Evolutionary conservation across 2,888 invertebrate species (phyloP), one percentile per base, ranked within the genome.

Genomic region (Leucoptera coffeella): DNA sequence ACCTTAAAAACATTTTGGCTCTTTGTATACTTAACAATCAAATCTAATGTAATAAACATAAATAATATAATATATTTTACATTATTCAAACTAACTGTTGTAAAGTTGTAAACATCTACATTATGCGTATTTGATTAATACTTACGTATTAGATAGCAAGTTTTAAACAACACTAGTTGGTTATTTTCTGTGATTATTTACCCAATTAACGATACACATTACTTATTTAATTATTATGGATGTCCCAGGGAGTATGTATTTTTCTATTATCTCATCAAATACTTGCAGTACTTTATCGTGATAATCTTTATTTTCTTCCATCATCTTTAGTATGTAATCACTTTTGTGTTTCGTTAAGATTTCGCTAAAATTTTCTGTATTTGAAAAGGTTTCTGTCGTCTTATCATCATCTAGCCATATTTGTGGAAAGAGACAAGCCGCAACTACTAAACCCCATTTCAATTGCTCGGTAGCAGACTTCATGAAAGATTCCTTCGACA

Each of bases 241-340:
- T n/a, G n/a, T n/a, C n/a, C n/a, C n/a, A n/a, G n/a, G n/a, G n/a
- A n/a, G n/a, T n/a, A n/a, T n/a, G n/a, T 64, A 75, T 37, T 50
- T 53, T 34, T 73, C 65, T 23, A 75, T 49, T 27, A 79, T 59
- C 43, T 78, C 77, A 35, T 72, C 56, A 30, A 78, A 54, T 42
- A 78, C 56, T 35, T 73, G 67, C 31, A 65, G 50, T 13, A 79
- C 43, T 28, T 73, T 71, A 22, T 48, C 42, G 32, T 55, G 62
- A 38, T 75, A 80, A 10, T 60, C 38, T 3, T 43, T 34, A 47
- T 77, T 72, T 3, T 46, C 39, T 35, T 57, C 39, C 45, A 78
- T 78, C 41, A 77, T 77, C 35, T 59, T 52, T 29, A 62, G 43
- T 25, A 80, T 71, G 36, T 76, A 74, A 11, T 60, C 47, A 4